phyloP scores from a whole-genome alignment of 2,888 invertebrate species.

The Protophormia terraenovae region DNA sequence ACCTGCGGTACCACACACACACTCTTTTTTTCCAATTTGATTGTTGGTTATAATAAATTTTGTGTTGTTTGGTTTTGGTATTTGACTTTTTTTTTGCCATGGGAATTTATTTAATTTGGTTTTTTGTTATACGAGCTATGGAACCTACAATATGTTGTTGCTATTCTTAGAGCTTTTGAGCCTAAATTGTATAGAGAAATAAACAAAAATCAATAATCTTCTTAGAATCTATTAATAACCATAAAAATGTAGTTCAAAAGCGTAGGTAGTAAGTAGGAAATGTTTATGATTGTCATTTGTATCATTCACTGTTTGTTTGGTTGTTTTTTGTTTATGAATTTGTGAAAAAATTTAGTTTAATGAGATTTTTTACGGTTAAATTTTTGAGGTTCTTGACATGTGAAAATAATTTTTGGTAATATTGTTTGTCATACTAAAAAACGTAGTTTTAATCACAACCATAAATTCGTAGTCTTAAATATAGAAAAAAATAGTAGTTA shows the following conservation, averaged over 20 bases:
- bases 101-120: slow-evolving; percentile 60
- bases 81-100: slow-evolving; percentile 28
- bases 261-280: slow-evolving; percentile 54
- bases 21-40: neutral
- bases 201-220: slow-evolving; percentile 40
- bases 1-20: slow-evolving; percentile 5
- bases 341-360: neutral
- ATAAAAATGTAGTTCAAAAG: slow-evolving; percentile 49
- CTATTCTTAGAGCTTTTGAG: neutral
- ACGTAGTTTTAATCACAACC: too few relatives aligned
- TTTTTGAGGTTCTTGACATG: neutral
- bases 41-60: slow-evolving; percentile 45
- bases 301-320: neutral
- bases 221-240: slow-evolving; percentile 43
- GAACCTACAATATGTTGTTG: neutral
- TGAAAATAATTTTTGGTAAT: neutral
- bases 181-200: neutral
- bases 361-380: neutral
- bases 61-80: neutral
- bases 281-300: slow-evolving; percentile 33
- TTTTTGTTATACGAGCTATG: neutral
- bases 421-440: too few relatives aligned
- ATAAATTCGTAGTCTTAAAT: too few relatives aligned
- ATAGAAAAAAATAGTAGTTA: too few relatives aligned
- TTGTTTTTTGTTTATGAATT: neutral